Conservation (phyloP, 1,140 invertebrate species). For the Polypedilum vanderplanki region DNA sequence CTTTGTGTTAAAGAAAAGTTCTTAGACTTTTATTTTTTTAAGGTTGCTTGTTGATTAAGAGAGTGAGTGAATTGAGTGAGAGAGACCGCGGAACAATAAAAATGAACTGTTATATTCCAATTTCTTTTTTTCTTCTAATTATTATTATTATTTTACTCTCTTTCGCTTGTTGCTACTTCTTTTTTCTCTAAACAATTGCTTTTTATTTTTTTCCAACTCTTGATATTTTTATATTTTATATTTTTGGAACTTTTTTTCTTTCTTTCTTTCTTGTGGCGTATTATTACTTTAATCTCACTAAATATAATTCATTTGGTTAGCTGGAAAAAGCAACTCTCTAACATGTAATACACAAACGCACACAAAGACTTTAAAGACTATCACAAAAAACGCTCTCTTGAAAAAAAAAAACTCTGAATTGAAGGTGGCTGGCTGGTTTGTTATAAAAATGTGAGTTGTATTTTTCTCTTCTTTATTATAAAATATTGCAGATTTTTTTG, state of each 20-base stretch:
- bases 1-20: not conserved
- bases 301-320: slow-evolving; percentile 12
- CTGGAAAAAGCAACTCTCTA: not conserved
- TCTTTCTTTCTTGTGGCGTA: not conserved
- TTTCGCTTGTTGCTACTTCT: slow-evolving; percentile 4
- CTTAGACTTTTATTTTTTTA: not conserved
- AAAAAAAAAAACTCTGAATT: not conserved
- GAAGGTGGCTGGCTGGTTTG: not conserved
- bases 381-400: not conserved
- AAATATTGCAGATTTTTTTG: slow-evolving; percentile 4
- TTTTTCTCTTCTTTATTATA: not conserved
- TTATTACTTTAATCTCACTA: slow-evolving; percentile 21
- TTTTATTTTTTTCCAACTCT: slow-evolving; percentile 23
- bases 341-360: slow-evolving; percentile 9
- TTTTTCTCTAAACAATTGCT: slow-evolving; percentile 9
- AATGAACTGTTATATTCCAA: slow-evolving; percentile 27
- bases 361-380: slow-evolving; percentile 1
- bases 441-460: slow-evolving; percentile 7
- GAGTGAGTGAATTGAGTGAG: not conserved
- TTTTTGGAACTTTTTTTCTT: slow-evolving; percentile 25
- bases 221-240: not conserved
- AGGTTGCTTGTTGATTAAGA: not conserved
- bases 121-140: slow-evolving; percentile 26
- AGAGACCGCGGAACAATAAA: not conserved
- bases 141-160: slow-evolving; percentile 28